These are phyloP conservation scores for Etheostoma spectabile DNA, from an alignment of 2,113 vertebrate species.

Conservation along the genomic window DNA sequence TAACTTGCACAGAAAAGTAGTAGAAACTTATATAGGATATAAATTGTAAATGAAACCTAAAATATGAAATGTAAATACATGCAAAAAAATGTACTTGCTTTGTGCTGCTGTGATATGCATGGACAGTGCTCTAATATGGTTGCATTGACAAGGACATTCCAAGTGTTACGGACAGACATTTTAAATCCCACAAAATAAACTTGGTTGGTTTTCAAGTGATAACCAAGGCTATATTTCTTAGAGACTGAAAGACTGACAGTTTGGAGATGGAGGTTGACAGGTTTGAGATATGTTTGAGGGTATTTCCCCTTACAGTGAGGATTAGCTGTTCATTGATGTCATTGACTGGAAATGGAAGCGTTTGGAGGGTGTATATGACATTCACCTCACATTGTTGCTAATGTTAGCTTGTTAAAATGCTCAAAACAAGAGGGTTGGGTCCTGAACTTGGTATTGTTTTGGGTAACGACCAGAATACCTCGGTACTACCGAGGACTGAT, in stretches of 20 bases:
- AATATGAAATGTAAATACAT: background rate
- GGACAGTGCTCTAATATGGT: background rate
- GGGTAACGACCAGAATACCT: too few species aligned
- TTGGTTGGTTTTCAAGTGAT: background rate
- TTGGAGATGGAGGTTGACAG: background rate
- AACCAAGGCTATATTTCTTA: background rate
- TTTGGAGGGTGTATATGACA: too few species aligned
- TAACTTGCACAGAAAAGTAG: background rate
- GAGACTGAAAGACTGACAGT: background rate
- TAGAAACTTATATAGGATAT: background rate
- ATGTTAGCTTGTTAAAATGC: too few species aligned
- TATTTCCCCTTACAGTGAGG: too few species aligned
- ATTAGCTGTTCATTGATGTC: too few species aligned
- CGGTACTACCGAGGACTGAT: too few species aligned
- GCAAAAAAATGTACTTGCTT: background rate
- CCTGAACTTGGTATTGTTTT: too few species aligned
- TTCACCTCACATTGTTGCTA: too few species aligned
- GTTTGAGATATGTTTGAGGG: too few species aligned
- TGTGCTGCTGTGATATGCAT: background rate
- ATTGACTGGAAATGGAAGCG: too few species aligned
- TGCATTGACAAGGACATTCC: conserved; percentile 2
- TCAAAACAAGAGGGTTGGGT: too few species aligned
- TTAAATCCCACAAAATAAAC: background rate
- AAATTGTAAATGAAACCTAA: background rate
- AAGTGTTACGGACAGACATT: conserved; percentile 20